A percentile compares a stretch with the other conserved stretches of the same genome.
Conservation (phyloP, 1,140 invertebrate genomes). For the Panagrolaimus sp. region DNA sequence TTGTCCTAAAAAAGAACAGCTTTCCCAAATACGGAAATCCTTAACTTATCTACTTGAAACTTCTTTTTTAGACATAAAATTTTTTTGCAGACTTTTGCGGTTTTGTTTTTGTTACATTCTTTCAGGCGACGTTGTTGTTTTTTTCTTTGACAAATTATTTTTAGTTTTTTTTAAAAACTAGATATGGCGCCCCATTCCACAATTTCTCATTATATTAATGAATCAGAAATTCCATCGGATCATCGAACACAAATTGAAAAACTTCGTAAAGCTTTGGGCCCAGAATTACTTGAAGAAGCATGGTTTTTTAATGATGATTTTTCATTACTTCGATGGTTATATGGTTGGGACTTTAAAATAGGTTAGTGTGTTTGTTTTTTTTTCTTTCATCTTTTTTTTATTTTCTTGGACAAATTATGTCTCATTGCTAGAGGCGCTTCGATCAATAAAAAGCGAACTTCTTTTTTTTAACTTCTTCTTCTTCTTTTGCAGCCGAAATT, state of each 20-base stretch:
- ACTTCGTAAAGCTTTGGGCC: slow-evolving; percentile 24
- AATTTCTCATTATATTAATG: slow-evolving; percentile 3
- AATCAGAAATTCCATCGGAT: background rate
- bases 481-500: slow-evolving; percentile 31
- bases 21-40: no score
- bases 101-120: background rate
- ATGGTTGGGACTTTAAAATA: slow-evolving; percentile 38
- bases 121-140: background rate
- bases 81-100: background rate
- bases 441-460: background rate
- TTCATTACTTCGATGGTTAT: slow-evolving; percentile 31
- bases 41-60: no score
- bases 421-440: background rate
- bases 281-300: slow-evolving; percentile 27
- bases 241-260: slow-evolving; percentile 25
- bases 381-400: background rate
- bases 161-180: no score
- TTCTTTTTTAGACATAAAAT: background rate
- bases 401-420: background rate
- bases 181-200: no score
- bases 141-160: no score
- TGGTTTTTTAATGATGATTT: slow-evolving; percentile 33
- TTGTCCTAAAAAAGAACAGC: no score
- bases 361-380: slow-evolving; percentile 11
- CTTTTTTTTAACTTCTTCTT: background rate